Evolutionary conservation across 2,888 invertebrate genomes (phyloP).

Genomic region (Drosophila helvetica): DNA sequence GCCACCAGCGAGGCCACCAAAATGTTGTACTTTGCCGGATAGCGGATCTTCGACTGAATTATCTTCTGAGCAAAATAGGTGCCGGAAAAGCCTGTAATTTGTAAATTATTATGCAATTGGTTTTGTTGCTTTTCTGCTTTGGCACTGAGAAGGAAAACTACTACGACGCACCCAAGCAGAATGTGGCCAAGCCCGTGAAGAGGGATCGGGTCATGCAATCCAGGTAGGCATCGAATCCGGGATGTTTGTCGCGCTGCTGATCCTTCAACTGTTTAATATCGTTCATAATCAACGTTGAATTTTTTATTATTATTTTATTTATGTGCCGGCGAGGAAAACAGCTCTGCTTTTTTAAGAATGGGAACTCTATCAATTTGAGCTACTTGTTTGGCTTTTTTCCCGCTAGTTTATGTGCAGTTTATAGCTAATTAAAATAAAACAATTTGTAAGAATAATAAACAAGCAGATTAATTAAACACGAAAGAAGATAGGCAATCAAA

Average conservation of each 20-base stretch:
- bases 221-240: constrained; percentile 84
- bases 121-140: constrained; percentile 17
- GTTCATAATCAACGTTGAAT: constrained; percentile 80
- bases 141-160: constrained; percentile 18
- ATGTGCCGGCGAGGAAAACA: constrained; percentile 22
- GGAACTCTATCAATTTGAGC: background rate
- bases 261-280: constrained; percentile 83
- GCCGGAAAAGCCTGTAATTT: constrained; percentile 83
- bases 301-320: background rate
- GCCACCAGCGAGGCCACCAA: constrained; percentile 81
- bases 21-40: constrained; percentile 81
- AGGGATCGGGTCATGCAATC: constrained; percentile 84
- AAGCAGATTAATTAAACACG: too few species aligned
- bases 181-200: constrained; percentile 84
- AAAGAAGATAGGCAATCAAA: too few species aligned
- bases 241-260: constrained; percentile 84
- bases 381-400: background rate
- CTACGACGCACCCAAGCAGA: constrained; percentile 81
- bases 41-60: constrained; percentile 80
- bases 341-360: background rate
- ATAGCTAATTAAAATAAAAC: too few species aligned
- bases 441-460: too few species aligned
- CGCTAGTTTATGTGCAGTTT: too few species aligned
- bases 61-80: constrained; percentile 83
- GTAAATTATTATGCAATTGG: constrained; percentile 62